Conservation (phyloP, 2,797 vertebrate genomes). For the Hippopotamyrus pictus region DNA sequence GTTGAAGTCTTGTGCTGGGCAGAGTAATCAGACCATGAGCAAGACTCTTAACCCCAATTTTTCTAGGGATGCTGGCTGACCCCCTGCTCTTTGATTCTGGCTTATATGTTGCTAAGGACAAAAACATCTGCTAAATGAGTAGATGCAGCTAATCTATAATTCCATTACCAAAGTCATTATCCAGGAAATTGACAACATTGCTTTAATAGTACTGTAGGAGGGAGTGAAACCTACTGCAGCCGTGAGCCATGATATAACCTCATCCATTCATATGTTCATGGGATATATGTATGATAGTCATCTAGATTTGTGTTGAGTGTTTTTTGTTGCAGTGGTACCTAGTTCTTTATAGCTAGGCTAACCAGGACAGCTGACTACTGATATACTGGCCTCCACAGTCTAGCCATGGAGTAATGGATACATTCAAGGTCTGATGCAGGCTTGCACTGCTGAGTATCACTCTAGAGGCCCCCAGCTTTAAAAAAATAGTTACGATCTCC, state of each 20-base stretch:
- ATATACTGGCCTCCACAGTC: not conserved
- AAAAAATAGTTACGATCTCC: not conserved
- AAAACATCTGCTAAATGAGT: not conserved
- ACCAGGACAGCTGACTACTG: not conserved
- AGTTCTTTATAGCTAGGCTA: not conserved
- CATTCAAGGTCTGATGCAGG: not conserved
- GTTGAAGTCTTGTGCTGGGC: not conserved
- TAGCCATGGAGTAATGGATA: not conserved
- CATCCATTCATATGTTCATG: not conserved
- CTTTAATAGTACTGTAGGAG: not conserved
- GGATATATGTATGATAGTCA: not conserved
- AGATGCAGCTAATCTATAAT: not conserved
- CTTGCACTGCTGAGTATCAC: not conserved
- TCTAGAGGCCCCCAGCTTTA: not conserved
- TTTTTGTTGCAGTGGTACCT: not conserved
- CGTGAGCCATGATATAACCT: not conserved
- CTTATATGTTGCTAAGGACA: not conserved
- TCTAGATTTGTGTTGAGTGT: not conserved
- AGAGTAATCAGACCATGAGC: not conserved
- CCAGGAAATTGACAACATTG: not conserved
- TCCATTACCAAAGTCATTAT: not conserved
- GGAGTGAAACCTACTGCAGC: not conserved
- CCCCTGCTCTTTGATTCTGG: not conserved
- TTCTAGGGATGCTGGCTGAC: not conserved
- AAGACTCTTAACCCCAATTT: not conserved